These are phyloP conservation scores for Caenorhabditis latens DNA, from an alignment of 1,140 invertebrate species.

Conservation along the genomic window DNA sequence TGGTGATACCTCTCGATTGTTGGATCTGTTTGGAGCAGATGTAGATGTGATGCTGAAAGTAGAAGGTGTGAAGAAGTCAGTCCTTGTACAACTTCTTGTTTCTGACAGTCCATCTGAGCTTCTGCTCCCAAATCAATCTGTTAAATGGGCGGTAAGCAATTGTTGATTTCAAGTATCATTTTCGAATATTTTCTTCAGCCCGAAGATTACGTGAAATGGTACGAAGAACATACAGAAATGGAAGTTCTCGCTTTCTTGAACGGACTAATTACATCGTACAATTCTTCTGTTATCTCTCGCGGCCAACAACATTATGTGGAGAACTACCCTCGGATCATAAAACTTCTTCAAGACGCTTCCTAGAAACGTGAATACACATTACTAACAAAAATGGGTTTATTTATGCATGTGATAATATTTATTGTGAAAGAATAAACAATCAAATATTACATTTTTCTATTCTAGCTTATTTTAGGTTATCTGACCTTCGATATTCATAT, in stretches of 20 bases:
- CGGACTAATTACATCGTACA: constrained; percentile 71
- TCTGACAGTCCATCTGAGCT: constrained; percentile 62
- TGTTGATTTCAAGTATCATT: background rate
- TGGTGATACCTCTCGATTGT: constrained; percentile 21
- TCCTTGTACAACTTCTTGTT: constrained; percentile 70
- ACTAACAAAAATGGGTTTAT: background rate
- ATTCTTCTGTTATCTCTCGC: constrained; percentile 70
- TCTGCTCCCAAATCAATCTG: constrained; percentile 70
- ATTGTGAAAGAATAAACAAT: background rate
- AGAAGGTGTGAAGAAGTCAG: constrained; percentile 59
- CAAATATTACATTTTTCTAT: no score
- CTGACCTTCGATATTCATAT: no score
- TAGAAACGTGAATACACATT: background rate
- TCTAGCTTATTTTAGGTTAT: no score
- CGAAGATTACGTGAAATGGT: constrained; percentile 73
- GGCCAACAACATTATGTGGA: constrained; percentile 69
- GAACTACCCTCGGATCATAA: constrained; percentile 67
- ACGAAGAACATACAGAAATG: constrained; percentile 68
- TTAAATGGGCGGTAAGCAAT: constrained; percentile 70
- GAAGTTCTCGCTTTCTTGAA: constrained; percentile 70
- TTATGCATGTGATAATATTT: background rate
- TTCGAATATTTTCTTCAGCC: constrained; percentile 16
- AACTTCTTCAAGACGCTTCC: constrained; percentile 64
- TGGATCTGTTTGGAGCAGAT: constrained; percentile 53
- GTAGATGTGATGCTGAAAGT: constrained; percentile 18